Evolutionary conservation across 1,140 invertebrate species (phyloP).

Genomic region (Drosophila sp.): DNA sequence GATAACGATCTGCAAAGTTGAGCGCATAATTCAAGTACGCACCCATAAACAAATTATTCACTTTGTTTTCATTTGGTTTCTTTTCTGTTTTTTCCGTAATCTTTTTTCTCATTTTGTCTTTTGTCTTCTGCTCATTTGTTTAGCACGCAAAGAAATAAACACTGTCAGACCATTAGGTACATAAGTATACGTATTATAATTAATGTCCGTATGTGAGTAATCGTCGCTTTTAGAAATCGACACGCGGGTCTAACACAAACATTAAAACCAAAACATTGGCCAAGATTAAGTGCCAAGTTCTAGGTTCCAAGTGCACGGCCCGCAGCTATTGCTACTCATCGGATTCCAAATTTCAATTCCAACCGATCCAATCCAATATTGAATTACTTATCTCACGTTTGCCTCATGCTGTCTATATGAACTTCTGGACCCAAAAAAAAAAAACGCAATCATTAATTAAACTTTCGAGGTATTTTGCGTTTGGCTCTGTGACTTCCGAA

Average conservation of each 20-base stretch:
- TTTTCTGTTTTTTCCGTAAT: background rate
- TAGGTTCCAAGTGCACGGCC: constrained; percentile 22
- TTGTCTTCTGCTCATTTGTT: constrained; percentile 20
- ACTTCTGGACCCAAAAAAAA: constrained; percentile 23
- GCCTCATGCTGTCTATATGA: constrained; percentile 16
- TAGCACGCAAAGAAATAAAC: constrained; percentile 50
- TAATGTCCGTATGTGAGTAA: constrained; percentile 65
- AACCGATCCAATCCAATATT: constrained; percentile 15
- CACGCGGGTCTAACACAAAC: constrained; percentile 15
- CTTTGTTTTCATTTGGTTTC: constrained; percentile 14
- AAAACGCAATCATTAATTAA: constrained; percentile 76
- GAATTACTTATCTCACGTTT: constrained; percentile 42
- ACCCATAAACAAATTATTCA: constrained; percentile 42
- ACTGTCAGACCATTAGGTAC: constrained; percentile 43
- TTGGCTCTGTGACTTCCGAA: constrained; percentile 64
- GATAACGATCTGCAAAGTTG: constrained; percentile 36
- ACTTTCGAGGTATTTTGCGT: constrained; percentile 44
- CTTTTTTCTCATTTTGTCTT: background rate
- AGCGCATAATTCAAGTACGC: constrained; percentile 29
- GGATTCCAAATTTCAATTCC: constrained; percentile 11
- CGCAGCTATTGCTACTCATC: constrained; percentile 22
- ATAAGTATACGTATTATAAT: constrained; percentile 53
- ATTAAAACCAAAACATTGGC: constrained; percentile 19
- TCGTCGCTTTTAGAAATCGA: constrained; percentile 40
- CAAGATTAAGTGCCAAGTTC: constrained; percentile 15